Percentiles rank a stretch among this genome's conserved stretches.
Evolutionary conservation across 2,113 vertebrate species (phyloP).

Genomic region (Ploceus nigricollis): DNA sequence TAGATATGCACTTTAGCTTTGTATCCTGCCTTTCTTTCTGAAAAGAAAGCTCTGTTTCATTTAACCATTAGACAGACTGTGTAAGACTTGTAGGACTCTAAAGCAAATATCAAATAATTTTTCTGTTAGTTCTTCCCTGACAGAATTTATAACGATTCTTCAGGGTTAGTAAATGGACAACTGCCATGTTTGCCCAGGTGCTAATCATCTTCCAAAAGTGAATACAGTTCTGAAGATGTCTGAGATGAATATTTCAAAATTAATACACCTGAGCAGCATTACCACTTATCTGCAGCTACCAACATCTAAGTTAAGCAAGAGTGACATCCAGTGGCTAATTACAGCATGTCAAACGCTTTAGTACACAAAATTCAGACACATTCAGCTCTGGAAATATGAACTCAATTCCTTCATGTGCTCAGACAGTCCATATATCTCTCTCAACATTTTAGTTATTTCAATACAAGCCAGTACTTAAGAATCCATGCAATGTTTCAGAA

Average conservation of each 20-base stretch:
- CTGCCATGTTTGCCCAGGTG: background rate
- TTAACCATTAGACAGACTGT: background rate
- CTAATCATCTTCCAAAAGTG: background rate
- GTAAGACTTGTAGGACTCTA: background rate
- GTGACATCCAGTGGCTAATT: slow-evolving; percentile 64
- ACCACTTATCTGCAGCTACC: background rate
- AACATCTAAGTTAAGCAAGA: background rate
- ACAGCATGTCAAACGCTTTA: background rate
- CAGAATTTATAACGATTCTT: background rate
- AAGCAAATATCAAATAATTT: background rate
- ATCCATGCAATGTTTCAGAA: background rate
- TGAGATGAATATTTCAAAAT: background rate
- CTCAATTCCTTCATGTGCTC: background rate
- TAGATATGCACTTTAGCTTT: background rate
- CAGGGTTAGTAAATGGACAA: background rate
- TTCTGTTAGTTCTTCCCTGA: background rate
- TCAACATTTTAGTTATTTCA: background rate
- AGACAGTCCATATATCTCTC: background rate
- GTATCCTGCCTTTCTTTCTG: background rate
- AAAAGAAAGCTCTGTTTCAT: background rate
- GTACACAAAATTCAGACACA: background rate
- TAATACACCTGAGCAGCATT: background rate
- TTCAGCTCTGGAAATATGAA: background rate
- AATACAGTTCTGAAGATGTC: background rate
- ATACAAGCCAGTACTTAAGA: background rate